These are phyloP conservation scores for Thamnaconus septentrionalis DNA, from an alignment of 2,113 vertebrate species.

Conservation along the genomic window DNA sequence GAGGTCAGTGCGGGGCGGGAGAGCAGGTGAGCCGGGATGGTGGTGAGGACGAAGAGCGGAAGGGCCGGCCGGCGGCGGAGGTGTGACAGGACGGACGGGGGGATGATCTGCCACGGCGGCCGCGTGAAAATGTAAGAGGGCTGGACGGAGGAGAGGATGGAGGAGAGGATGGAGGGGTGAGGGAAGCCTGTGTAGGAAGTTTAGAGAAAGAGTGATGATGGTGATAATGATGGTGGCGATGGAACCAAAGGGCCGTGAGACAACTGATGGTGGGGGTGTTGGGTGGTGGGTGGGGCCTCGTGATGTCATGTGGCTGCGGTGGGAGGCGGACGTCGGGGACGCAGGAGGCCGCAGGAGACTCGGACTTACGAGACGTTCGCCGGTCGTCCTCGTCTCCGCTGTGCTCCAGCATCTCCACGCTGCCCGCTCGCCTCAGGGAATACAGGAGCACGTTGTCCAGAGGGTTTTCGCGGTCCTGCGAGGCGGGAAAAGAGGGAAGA, in stretches of 20 bases:
- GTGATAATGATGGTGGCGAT: slow-evolving; percentile 24
- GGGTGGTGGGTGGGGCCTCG: neutral
- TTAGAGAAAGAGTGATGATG: slow-evolving; percentile 25
- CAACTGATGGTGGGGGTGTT: neutral
- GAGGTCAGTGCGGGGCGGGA: slow-evolving; percentile 15
- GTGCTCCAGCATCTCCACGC: slow-evolving; percentile 80
- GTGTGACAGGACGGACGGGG: slow-evolving; percentile 51
- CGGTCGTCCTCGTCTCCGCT: slow-evolving; percentile 83
- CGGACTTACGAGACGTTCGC: slow-evolving; percentile 68
- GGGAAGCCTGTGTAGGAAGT: slow-evolving; percentile 52
- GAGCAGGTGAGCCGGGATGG: slow-evolving; percentile 56
- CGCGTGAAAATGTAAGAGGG: slow-evolving; percentile 60
- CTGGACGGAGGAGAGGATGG: slow-evolving; percentile 62
- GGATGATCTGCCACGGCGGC: slow-evolving; percentile 63
- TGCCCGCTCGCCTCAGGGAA: slow-evolving; percentile 72
- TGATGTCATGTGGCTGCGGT: neutral
- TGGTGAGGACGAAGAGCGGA: slow-evolving; percentile 65
- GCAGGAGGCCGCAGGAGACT: neutral
- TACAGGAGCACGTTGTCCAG: slow-evolving; percentile 81
- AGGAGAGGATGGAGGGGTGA: slow-evolving; percentile 59
- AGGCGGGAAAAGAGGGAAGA: no score
- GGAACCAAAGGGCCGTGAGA: slow-evolving; percentile 5
- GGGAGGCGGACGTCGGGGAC: slow-evolving; percentile 2
- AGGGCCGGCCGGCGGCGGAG: slow-evolving; percentile 55
- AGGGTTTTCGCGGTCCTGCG: slow-evolving; percentile 88